Conservation (phyloP, 2,113 vertebrate species). For the Semicossyphus pulcher region DNA sequence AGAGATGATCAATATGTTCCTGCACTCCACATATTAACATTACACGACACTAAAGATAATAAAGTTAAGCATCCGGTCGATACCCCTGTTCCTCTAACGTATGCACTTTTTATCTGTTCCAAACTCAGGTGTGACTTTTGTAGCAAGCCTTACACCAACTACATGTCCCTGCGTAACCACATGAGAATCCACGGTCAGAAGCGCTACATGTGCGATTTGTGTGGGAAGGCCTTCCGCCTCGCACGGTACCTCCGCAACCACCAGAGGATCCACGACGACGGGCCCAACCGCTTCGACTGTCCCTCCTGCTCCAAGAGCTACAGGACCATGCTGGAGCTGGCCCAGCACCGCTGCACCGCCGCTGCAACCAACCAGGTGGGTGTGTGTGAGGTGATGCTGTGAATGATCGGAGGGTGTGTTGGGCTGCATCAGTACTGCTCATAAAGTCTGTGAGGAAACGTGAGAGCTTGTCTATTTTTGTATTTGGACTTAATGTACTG, state of each 20-base stretch:
- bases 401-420: neutral
- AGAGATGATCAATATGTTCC: neutral
- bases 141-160: conserved; percentile 86
- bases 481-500: no score
- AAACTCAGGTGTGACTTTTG: conserved; percentile 82
- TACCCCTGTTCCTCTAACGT: neutral
- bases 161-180: conserved; percentile 86
- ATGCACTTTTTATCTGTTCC: neutral
- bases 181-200: conserved; percentile 86
- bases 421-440: neutral
- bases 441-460: no score
- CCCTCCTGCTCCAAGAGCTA: conserved; percentile 88
- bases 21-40: no score
- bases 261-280: conserved; percentile 84
- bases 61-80: neutral
- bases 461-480: no score
- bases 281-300: conserved; percentile 87
- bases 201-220: conserved; percentile 84
- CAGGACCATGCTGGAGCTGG: conserved; percentile 82
- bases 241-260: conserved; percentile 86
- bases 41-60: no score
- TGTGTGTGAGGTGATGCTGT: neutral
- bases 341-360: conserved; percentile 82
- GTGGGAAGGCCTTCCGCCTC: conserved; percentile 86
- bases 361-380: conserved; percentile 77